Base-by-base conservation (phyloP, 2,888 invertebrate genomes). In the Acanthoscelides obtectus region DNA sequence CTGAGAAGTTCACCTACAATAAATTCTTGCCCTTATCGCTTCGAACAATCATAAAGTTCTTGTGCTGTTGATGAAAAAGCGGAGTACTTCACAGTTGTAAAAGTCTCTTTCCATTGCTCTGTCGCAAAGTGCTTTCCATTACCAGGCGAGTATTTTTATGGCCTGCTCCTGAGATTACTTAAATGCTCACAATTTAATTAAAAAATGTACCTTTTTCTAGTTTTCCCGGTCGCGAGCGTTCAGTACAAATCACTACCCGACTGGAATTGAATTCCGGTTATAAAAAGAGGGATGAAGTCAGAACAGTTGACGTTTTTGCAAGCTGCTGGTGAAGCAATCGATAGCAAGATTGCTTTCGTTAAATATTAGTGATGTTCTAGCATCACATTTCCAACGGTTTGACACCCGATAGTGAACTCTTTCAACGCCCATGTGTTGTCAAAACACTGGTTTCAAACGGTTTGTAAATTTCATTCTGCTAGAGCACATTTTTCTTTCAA, bases 111-210 rank as follows among this genome's bases (percentile, higher is more conserved):
- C 12, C 45, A 45, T 45, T 45, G 45, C 69, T 21, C 21, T 66
- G 67, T 67, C 69, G 45, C 72, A 69, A 72, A 72, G 72, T 67
- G 69, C 69, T 69, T 67, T 72, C 69, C 69, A 72, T 72, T 72
- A 72, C 69, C 20, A 27, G 69, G 64, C 65, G 71, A 67, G 66
- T 67, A 22, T 66, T 69, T 72, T 72, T 72, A 72, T 63, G 64
- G 21, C 67, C 25, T 6, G 19, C 67, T 27, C 69, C 20, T 25
- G 68, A 64, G 64, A 71, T 71, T 68, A 68, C 71, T 68, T 64
- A 69, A 67, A 67, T 21, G 70, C 65, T 70, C 70, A 69, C 67
- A 70, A 72, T 72, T 72, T 72, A 69, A 72, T 72, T 70, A 72
- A 72, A 72, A 72, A 70, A 70, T 72, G n/a, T 22, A 20, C 25